Evolutionary conservation across 2,113 vertebrate species (phyloP).

Genomic region (Oxyura jamaicensis): DNA sequence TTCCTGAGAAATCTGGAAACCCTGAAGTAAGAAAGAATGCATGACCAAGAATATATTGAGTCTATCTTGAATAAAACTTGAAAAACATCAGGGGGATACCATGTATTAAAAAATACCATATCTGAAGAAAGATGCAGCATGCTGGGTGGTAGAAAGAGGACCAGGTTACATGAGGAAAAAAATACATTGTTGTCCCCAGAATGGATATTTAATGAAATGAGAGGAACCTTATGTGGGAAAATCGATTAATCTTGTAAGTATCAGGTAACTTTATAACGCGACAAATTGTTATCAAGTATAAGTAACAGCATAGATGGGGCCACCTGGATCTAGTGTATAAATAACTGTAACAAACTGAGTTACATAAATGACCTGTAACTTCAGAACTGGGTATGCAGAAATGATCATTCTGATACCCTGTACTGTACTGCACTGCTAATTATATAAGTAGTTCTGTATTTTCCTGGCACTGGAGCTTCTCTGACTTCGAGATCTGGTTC

Average conservation of each 20-base stretch:
- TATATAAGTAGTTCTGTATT: neutral
- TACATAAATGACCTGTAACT: neutral
- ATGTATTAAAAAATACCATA: neutral
- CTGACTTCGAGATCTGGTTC: neutral
- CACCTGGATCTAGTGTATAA: neutral
- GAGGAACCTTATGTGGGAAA: neutral
- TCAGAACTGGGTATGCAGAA: neutral
- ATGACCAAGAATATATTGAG: neutral
- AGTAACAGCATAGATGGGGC: neutral
- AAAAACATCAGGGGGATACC: neutral
- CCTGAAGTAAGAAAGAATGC: neutral
- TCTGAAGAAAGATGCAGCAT: neutral
- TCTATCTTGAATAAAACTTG: neutral
- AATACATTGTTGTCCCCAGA: neutral
- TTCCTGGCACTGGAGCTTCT: neutral
- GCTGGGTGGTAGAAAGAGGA: neutral
- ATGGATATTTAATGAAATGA: neutral
- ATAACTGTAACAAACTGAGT: neutral
- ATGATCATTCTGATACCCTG: neutral
- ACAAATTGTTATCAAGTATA: neutral
- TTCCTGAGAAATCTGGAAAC: neutral
- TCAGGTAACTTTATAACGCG: neutral
- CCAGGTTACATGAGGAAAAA: neutral
- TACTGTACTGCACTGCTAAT: neutral
- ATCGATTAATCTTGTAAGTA: neutral